Percentiles rank a stretch among this genome's conserved stretches.
Conservation (phyloP, 92 coral and sea anemone species). For the Montipora capitata region DNA sequence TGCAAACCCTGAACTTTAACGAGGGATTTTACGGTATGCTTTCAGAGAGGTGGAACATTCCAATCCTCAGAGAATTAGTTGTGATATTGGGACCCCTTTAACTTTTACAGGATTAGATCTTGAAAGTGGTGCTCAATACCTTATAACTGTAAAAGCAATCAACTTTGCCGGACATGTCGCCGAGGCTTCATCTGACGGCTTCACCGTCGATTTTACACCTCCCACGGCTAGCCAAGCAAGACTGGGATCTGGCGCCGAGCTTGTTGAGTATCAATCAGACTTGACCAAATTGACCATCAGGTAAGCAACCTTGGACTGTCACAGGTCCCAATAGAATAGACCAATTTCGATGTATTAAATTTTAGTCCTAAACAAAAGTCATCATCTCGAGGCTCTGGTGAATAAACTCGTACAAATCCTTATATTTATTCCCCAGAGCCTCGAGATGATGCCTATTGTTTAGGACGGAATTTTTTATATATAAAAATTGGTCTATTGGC, state of each 20-base stretch:
- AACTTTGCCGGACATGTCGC: conserved; percentile 83
- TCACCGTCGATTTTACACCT: conserved; percentile 88
- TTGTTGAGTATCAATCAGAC: conserved; percentile 64
- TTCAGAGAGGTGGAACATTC: not conserved
- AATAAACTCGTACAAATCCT: too few species aligned
- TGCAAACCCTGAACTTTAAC: too few species aligned
- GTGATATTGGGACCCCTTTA: not conserved
- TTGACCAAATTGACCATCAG: conserved; percentile 38
- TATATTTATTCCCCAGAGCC: too few species aligned
- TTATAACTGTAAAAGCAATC: conserved; percentile 79
- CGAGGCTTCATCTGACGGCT: conserved; percentile 83
- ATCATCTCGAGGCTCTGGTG: too few species aligned
- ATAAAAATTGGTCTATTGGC: too few species aligned
- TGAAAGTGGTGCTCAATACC: conserved; percentile 82
- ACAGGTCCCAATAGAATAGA: not conserved
- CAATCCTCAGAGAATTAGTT: too few species aligned
- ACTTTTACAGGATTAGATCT: conserved; percentile 78
- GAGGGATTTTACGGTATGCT: too few species aligned
- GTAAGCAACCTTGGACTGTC: conserved; percentile 11
- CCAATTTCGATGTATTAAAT: not conserved
- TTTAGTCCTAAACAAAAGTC: too few species aligned
- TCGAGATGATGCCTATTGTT: too few species aligned
- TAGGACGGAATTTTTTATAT: too few species aligned
- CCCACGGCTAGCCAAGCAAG: conserved; percentile 72
- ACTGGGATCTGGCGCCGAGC: conserved; percentile 61